These are phyloP conservation scores for Zaprionus gabonicus DNA, from an alignment of 1,140 invertebrate species.

Conservation along the genomic window DNA sequence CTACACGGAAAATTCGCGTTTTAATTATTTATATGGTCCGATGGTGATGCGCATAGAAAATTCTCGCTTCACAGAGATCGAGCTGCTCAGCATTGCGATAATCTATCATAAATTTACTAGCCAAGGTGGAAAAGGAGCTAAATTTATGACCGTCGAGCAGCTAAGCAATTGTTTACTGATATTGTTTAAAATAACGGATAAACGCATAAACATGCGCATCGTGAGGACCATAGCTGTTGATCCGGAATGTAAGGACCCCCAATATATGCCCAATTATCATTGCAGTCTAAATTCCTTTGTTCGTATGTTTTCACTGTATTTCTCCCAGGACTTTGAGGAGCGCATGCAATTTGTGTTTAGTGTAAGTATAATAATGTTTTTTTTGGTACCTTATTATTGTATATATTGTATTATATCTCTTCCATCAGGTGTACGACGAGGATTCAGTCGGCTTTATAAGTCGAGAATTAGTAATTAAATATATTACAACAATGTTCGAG, in stretches of 20 bases:
- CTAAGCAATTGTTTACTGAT: slow-evolving; percentile 25
- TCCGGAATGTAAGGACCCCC: not conserved
- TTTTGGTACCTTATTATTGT: no score
- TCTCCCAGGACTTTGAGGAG: slow-evolving; percentile 39
- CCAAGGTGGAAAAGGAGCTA: slow-evolving; percentile 35
- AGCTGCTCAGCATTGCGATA: slow-evolving; percentile 47
- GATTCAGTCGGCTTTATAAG: no score
- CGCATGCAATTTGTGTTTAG: slow-evolving; percentile 55
- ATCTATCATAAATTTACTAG: slow-evolving; percentile 60
- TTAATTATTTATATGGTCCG: slow-evolving; percentile 51
- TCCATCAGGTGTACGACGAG: no score
- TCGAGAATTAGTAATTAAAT: no score
- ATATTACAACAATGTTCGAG: slow-evolving; percentile 11
- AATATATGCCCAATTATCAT: slow-evolving; percentile 33
- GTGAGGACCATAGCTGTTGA: slow-evolving; percentile 23
- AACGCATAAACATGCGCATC: slow-evolving; percentile 16
- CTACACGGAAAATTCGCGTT: slow-evolving; percentile 61
- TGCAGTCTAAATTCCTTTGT: slow-evolving; percentile 41
- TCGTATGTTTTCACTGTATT: slow-evolving; percentile 41
- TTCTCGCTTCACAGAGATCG: slow-evolving; percentile 11
- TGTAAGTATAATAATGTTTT: slow-evolving; percentile 24
- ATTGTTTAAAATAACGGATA: slow-evolving; percentile 43
- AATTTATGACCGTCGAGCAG: slow-evolving; percentile 35
- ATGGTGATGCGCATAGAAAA: slow-evolving; percentile 19
- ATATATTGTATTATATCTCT: no score